Evolutionary conservation across 2,888 invertebrate genomes (phyloP).

Genomic region (Agrochola circellaris): DNA sequence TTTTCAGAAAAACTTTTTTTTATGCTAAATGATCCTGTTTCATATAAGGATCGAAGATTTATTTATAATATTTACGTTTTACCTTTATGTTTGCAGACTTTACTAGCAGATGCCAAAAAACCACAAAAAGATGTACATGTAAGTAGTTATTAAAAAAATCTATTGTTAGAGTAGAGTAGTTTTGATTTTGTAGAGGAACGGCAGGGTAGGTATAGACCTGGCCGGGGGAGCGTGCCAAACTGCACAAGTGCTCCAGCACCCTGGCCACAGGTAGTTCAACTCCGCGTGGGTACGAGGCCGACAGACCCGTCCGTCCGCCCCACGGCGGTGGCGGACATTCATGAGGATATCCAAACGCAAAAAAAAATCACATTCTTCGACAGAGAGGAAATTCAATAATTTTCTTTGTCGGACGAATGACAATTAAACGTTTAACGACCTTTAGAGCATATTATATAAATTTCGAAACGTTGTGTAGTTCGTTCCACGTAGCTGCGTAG

Average conservation of each 20-base stretch:
- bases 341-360: background rate
- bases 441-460: background rate
- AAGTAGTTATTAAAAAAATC: constrained; percentile 79
- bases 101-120: constrained; percentile 96
- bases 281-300: background rate
- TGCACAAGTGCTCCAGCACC: background rate
- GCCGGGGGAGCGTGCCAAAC: background rate
- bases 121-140: constrained; percentile 96
- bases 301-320: background rate
- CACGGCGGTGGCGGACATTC: background rate
- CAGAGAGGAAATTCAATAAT: background rate
- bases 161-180: background rate
- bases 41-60: too few relatives aligned
- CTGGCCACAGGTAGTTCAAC: background rate
- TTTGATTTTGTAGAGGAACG: background rate
- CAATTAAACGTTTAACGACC: too few relatives aligned
- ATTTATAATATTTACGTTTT: background rate
- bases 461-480: background rate
- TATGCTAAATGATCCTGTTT: too few relatives aligned
- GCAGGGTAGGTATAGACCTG: too few relatives aligned
- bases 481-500: too few relatives aligned
- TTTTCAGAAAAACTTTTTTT: too few relatives aligned
- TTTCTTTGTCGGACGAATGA: background rate
- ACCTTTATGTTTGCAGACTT: constrained; percentile 90
- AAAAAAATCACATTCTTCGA: background rate